phyloP scores from a whole-genome alignment of 2,113 vertebrate species.

The Gnathonemus longibarbis region DNA sequence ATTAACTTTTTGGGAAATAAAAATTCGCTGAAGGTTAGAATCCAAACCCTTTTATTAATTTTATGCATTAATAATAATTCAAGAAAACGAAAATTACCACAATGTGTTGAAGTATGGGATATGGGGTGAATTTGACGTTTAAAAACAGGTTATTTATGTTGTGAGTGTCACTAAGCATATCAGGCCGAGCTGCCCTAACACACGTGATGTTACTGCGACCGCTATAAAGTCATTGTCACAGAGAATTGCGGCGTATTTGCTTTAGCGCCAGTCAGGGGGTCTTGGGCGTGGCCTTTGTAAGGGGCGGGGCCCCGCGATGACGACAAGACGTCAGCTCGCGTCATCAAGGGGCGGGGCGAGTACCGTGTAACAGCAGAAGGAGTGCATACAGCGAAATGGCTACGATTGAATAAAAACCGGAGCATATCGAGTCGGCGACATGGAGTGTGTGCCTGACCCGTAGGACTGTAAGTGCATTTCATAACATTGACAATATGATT shows the following conservation, averaged over 20 bases:
- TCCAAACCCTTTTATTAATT: not conserved
- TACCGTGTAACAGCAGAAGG: not conserved
- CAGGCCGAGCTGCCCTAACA: not conserved
- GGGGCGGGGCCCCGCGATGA: not conserved
- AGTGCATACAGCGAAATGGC: not conserved
- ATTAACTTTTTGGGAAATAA: not conserved
- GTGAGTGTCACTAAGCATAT: not conserved
- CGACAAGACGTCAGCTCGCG: not conserved
- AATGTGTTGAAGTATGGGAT: not conserved
- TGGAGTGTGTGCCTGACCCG: not conserved
- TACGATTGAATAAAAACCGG: not conserved
- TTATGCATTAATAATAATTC: not conserved
- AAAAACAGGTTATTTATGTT: not conserved
- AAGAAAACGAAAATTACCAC: not conserved
- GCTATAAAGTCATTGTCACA: not conserved
- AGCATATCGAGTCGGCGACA: not conserved
- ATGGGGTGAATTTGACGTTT: not conserved
- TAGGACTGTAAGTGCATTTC: slow-evolving; percentile 1
- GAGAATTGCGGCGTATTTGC: not conserved
- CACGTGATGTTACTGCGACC: not conserved
- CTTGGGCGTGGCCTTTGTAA: not conserved
- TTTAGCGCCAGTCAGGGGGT: not conserved
- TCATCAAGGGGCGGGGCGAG: not conserved
- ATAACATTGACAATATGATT: not conserved
- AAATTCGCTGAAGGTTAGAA: not conserved